Evolutionary conservation across 2,113 vertebrate species (phyloP), one percentile per base, ranked within the genome.

Genomic region (Gambusia holbrooki): DNA sequence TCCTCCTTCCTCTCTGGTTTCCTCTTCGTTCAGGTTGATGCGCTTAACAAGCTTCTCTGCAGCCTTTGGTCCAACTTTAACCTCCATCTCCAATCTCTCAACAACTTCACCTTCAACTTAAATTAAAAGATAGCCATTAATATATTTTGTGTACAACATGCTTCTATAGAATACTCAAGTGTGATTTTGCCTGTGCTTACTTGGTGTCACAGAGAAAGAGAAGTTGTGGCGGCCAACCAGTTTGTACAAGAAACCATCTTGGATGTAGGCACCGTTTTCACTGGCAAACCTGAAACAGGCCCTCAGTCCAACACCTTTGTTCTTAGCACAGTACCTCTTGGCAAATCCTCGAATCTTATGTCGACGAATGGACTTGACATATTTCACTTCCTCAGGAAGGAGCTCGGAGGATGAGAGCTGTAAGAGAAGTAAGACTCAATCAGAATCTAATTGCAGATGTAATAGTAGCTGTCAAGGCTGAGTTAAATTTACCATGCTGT

Each of bases 71-170:
- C 95, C 95, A 71, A 92, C 65, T 61, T 95, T 93, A 45, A 96
- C 54, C 48, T 96, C 94, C 78, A 96, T 29, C 69, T 93, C 87
- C 35, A 96, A 85, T 92, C 93, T 96, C 76, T 96, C 94, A 75
- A 95, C 75, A 1, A 60, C 77, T 83, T 84, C 79, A 40, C 85
- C 94, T 90, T 91, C 90, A 84, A 82, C 92, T 93, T 62, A 69
- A 84, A 74, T 17, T 19, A 69, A 33, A 14, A 74, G 30, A 7
- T 32, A 14, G 71, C 74, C 62, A 37, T 63, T 54, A 70, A 35
- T 40, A 27, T 8, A n/a, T 61, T 12, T 15, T 80, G 28, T 71
- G 12, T 65, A 13, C 8, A 62, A 35, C n/a, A 5, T 11, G 25
- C 14, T 40, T 68, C 17, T 12, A 14, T 3, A 69, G 66, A 66